phyloP scores from a whole-genome alignment of 2,797 vertebrate genomes.

The Etheostoma perlongum region DNA sequence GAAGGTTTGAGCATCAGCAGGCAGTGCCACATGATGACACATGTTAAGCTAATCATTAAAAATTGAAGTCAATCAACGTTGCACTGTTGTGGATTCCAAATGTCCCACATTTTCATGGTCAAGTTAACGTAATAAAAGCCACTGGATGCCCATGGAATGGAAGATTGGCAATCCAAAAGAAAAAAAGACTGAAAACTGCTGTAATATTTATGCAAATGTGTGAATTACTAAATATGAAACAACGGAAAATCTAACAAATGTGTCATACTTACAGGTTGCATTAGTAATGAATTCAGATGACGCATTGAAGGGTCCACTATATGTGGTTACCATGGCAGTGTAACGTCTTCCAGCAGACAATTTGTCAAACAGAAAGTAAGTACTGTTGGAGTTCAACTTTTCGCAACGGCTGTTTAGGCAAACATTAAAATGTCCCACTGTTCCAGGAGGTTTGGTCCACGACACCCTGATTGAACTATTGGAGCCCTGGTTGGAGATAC shows the following conservation, averaged over 20 bases:
- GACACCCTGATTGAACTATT: constrained; percentile 68
- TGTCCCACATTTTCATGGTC: not conserved
- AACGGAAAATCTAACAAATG: not conserved
- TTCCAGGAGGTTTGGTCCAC: constrained; percentile 67
- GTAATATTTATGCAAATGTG: not conserved
- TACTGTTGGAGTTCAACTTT: fast-evolving
- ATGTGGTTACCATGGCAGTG: constrained; percentile 49
- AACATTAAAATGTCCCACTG: constrained; percentile 57
- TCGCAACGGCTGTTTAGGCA: not conserved
- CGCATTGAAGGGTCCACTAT: constrained; percentile 61
- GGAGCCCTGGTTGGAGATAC: constrained; percentile 55
- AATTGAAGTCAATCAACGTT: not conserved
- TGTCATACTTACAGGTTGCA: constrained; percentile 81
- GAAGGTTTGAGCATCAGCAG: not conserved
- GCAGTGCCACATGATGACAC: not conserved
- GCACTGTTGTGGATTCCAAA: not conserved
- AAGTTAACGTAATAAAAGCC: not conserved
- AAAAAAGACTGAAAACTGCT: not conserved
- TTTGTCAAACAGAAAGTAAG: constrained; percentile 28
- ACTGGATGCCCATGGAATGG: not conserved
- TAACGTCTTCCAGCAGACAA: constrained; percentile 73
- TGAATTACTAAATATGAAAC: not conserved
- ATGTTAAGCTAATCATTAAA: not conserved
- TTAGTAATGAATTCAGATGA: constrained; percentile 55
- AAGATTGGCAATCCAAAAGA: not conserved